phyloP scores from a whole-genome alignment of 2,113 vertebrate species.

The Dolichallabes microphthalmus region DNA sequence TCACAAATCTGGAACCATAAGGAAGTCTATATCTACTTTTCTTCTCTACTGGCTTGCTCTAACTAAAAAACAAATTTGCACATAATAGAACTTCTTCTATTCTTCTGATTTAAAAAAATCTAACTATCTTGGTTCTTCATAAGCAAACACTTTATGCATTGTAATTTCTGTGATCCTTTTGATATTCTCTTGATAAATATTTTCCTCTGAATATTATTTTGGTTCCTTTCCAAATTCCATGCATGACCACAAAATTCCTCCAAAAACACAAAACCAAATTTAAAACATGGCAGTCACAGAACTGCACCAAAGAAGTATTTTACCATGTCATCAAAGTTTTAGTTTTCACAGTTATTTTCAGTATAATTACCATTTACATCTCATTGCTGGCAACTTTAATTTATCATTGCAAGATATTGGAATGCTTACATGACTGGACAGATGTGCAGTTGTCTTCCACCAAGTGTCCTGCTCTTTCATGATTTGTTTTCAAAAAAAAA shows the following conservation, averaged over 20 bases:
- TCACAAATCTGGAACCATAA: background rate
- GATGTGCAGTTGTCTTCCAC: conserved; percentile 70
- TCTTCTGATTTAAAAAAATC: background rate
- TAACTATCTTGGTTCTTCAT: background rate
- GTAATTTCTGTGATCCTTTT: conserved; percentile 1
- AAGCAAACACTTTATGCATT: background rate
- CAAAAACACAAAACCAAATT: background rate
- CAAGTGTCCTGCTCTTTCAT: conserved; percentile 73
- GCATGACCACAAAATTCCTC: background rate
- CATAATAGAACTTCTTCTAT: background rate
- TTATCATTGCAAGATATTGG: conserved; percentile 11
- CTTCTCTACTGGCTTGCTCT: background rate
- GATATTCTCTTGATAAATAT: conserved; percentile 6
- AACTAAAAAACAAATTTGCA: background rate
- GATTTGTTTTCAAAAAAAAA: too few species aligned
- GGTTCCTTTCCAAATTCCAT: background rate
- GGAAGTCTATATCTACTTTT: background rate
- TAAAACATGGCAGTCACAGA: background rate
- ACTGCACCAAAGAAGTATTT: background rate
- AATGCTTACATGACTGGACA: conserved; percentile 63
- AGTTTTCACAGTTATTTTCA: conserved; percentile 9
- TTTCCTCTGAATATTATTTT: background rate
- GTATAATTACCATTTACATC: conserved; percentile 4
- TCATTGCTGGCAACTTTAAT: conserved; percentile 3
- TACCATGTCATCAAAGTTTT: background rate